A percentile compares a stretch with the other conserved stretches of the same genome.
These are phyloP conservation scores for Caenorhabditis sinica DNA, from an alignment of 2,888 invertebrate genomes.

Conservation along the genomic window DNA sequence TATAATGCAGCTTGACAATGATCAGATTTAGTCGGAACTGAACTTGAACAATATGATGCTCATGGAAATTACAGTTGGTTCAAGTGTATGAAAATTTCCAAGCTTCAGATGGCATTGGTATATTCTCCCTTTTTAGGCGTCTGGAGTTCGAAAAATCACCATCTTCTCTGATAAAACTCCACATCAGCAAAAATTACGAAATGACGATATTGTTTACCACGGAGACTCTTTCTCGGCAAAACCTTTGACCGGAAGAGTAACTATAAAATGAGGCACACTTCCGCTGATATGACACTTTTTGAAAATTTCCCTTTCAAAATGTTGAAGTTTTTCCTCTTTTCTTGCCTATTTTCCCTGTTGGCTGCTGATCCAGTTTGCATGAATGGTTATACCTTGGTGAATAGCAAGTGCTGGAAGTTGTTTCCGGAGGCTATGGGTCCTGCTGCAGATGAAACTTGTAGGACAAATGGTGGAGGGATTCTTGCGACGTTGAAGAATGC, in stretches of 20 bases:
- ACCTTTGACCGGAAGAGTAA: background rate
- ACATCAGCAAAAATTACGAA: no score
- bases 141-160: no score
- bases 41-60: no score
- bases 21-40: no score
- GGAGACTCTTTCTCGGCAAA: no score
- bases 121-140: no score
- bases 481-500: slow-evolving; percentile 8
- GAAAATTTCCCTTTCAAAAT: background rate
- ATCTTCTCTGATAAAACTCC: no score
- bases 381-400: background rate
- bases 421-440: background rate
- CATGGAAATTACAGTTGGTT: no score
- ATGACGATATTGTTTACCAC: no score
- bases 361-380: background rate
- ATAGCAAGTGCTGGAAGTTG: slow-evolving; percentile 2
- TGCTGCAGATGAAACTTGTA: background rate
- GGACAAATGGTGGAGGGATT: slow-evolving; percentile 5
- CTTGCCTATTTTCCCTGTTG: background rate
- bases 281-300: background rate
- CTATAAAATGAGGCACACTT: slow-evolving; percentile 16
- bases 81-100: no score
- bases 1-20: no score
- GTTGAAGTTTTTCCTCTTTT: background rate
- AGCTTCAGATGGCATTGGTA: no score